Conservation (phyloP, 2,888 invertebrate species). For the Galeruca laticollis region DNA sequence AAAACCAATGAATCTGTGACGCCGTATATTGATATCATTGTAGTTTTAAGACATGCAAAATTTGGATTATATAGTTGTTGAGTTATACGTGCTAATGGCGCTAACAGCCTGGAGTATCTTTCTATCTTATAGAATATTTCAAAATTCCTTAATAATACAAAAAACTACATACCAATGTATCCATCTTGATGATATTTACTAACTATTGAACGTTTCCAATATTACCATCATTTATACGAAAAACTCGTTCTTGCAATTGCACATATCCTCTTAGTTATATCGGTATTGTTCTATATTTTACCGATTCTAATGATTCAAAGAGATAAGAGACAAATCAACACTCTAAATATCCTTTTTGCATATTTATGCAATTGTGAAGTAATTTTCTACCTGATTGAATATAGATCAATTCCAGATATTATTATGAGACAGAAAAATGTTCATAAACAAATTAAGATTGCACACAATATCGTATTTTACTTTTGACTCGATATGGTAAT, state of each 20-base stretch:
- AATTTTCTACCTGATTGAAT: neutral
- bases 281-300: constrained; percentile 16
- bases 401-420: constrained; percentile 6
- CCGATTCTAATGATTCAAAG: neutral
- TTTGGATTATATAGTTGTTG: no score
- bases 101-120: neutral
- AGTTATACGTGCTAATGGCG: no score
- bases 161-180: constrained; percentile 1
- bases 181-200: neutral
- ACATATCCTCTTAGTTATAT: constrained; percentile 23
- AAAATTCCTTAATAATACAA: neutral
- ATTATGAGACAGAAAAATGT: neutral
- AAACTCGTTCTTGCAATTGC: constrained; percentile 17
- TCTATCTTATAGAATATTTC: neutral
- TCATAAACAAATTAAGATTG: no score
- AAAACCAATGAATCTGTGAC: no score
- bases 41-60: no score
- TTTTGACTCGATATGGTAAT: no score
- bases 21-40: no score
- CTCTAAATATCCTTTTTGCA: constrained; percentile 15
- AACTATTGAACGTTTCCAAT: constrained; percentile 19
- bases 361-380: constrained; percentile 2
- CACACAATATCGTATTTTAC: no score
- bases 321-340: constrained; percentile 17
- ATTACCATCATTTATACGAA: constrained; percentile 18